Evolutionary conservation across 2,888 invertebrate genomes (phyloP), one percentile per base, ranked within the genome.

Genomic region (Lochmaea crataegi): DNA sequence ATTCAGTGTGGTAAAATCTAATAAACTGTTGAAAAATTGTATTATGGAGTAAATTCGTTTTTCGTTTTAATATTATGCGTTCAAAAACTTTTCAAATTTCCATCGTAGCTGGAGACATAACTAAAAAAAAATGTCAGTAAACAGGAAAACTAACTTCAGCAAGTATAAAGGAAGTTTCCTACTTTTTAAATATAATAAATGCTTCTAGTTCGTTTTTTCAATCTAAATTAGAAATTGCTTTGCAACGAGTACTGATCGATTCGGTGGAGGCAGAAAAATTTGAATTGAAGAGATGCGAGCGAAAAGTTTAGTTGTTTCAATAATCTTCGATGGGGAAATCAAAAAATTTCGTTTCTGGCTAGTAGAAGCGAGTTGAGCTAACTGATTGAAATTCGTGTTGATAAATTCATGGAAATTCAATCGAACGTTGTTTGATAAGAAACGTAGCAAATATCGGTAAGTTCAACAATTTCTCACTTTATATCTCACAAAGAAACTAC

Each of bases 241-340:
- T 42, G 51, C 45, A 51, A 61, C 60, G 53, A 65, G 53, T 16
- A 65, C 51, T 38, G 60, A 69, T 69, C 69, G 69, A 69, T 10
- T 22, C 38, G 53, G 32, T 38, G 42, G 42, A 69, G 56, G 56
- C 64, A 41, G 42, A 41, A 64, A 69, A 64, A 64, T 63, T 69
- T 64, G 26, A 56, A 63, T 69, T 51, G 64, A 41, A 41, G 41
- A 42, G 56, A 63, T 53, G 63, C 68, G 68, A 48, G 16, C 61
- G 63, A 51, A 63, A 69, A 69, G 69, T 69, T 69, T 64, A 56
- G 53, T 56, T 69, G 69, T 69, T 63, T 69, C 69, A 69, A 69
- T 69, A 69, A 69, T 69, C 69, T 69, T 41, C 69, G 69, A 69
- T 32, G 42, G 69, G 63, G 63, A 56, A 69, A 69, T 64, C 56